These are phyloP conservation scores for Macrosoma leucophasiata DNA, from an alignment of 2,888 invertebrate species.

Conservation along the genomic window DNA sequence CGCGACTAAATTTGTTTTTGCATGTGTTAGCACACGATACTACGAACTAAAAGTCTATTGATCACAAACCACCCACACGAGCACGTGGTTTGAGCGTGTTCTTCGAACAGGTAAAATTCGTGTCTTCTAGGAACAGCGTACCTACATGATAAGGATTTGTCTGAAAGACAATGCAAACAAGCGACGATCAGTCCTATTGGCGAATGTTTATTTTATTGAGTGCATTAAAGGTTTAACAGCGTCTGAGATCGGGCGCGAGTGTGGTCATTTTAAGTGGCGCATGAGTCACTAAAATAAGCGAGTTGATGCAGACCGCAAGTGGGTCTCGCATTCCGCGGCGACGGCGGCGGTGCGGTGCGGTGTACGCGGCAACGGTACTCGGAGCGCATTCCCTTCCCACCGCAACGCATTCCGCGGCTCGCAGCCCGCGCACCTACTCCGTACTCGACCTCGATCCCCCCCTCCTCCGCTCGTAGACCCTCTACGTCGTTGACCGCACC, in stretches of 20 bases:
- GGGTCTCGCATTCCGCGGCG: slow-evolving; percentile 67
- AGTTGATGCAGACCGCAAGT: slow-evolving; percentile 54
- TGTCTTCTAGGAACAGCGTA: too few species aligned
- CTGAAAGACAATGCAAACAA: too few species aligned
- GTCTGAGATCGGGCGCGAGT: slow-evolving; percentile 12
- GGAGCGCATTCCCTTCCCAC: slow-evolving; percentile 71
- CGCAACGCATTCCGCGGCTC: slow-evolving; percentile 61
- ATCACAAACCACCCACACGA: too few species aligned
- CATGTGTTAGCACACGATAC: too few species aligned
- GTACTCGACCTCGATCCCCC: slow-evolving; percentile 50
- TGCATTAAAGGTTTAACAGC: slow-evolving; percentile 7
- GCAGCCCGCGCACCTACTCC: slow-evolving; percentile 35
- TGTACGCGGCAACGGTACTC: slow-evolving; percentile 67
- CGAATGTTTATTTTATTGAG: too few species aligned
- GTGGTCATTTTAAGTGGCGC: slow-evolving; percentile 41
- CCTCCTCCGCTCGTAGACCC: slow-evolving; percentile 24
- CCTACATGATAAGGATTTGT: too few species aligned
- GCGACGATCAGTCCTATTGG: too few species aligned
- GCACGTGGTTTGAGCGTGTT: too few species aligned
- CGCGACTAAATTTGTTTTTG: too few species aligned
- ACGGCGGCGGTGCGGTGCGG: slow-evolving; percentile 36
- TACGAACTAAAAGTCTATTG: too few species aligned
- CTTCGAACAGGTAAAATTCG: too few species aligned
- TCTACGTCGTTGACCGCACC: slow-evolving; percentile 33
- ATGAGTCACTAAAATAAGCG: slow-evolving; percentile 57